Base-by-base conservation (phyloP, 2,888 invertebrate genomes). In the Disparrhopalites patrizii region DNA sequence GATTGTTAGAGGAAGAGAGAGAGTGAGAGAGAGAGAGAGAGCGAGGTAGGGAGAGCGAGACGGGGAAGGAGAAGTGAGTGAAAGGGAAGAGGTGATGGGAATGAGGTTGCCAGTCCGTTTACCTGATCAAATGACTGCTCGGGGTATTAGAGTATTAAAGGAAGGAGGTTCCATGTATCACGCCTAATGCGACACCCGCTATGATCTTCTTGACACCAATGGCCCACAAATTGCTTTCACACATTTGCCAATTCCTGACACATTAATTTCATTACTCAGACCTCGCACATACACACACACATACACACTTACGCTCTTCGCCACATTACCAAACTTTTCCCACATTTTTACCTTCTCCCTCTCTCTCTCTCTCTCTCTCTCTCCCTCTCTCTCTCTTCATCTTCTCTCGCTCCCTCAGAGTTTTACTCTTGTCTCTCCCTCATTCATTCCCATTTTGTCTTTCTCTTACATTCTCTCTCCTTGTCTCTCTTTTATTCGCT, bases 241-340 rank as follows among this genome's bases (percentile, higher is more conserved):
- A 63, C 68, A 68, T 68, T 68, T 68, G 68, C 68, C 68, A 66
- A 68, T 68, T 65, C 68, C 63, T 52, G 66, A 68, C 68, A 66
- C 58, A 68, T 66, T 68, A 62, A 68, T 68, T 68, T 68, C 66
- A 66, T 68, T 68, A 67, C 55, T 15, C 31, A 38, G 33, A 31
- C 31, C 33, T 8, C 3, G 25, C 47, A 47, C 3, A 36, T n/a
- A n/a, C n/a, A n/a, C n/a, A n/a, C n/a, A n/a, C n/a, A n/a, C n/a
- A n/a, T n/a, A n/a, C n/a, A n/a, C n/a, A n/a, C n/a, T n/a, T n/a
- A n/a, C n/a, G n/a, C n/a, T n/a, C 23, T 33, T 55, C 31, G 4
- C 20, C 33, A 55, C 55, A 55, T 55, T 28, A 55, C 54, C 54
- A 20, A 54, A 54, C 28, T 54, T n/a, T n/a, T 54, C 30, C 30